Evolutionary conservation across 2,888 invertebrate genomes (phyloP).

Genomic region (Hydroisotoma schaefferi): DNA sequence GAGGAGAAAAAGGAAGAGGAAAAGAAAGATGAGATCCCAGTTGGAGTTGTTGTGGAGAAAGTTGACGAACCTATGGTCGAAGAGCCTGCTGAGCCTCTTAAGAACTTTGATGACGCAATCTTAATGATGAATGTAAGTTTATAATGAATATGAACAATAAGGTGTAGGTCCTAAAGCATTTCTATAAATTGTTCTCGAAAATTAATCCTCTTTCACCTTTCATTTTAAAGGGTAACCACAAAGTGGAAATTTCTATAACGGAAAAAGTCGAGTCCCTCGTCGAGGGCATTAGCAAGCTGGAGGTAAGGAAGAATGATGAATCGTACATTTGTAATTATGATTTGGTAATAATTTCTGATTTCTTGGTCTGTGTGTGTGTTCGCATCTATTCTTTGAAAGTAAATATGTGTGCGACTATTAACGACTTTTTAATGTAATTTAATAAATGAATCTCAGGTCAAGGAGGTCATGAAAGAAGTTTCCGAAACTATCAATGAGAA

Average conservation of each 20-base stretch:
- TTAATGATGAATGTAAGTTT: too few relatives aligned
- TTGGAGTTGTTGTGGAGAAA: constrained; percentile 19
- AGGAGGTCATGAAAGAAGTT: constrained; percentile 6
- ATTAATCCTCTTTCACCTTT: too few relatives aligned
- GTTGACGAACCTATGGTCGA: constrained; percentile 33
- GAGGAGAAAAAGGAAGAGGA: constrained; percentile 30
- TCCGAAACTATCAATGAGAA: constrained; percentile 2
- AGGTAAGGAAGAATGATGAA: constrained; percentile 15
- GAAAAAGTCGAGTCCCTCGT: constrained; percentile 24
- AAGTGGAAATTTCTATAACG: constrained; percentile 16
- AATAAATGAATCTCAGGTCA: constrained; percentile 6
- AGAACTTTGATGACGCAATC: background rate
- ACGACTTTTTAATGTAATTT: too few relatives aligned
- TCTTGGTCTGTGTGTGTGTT: too few relatives aligned
- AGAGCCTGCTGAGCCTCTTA: constrained; percentile 4
- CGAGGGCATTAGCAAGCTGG: constrained; percentile 30
- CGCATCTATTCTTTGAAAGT: too few relatives aligned
- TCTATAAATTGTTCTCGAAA: too few relatives aligned
- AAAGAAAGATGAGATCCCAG: constrained; percentile 27
- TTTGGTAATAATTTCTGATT: background rate
- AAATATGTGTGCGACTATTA: too few relatives aligned
- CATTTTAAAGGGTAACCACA: too few relatives aligned
- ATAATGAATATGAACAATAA: too few relatives aligned
- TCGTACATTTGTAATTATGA: background rate
- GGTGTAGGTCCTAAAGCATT: too few relatives aligned